A percentile compares a stretch with the other conserved stretches of the same genome.
phyloP scores from a whole-genome alignment of 1,140 invertebrate species.

The Ganaspis sp. region DNA sequence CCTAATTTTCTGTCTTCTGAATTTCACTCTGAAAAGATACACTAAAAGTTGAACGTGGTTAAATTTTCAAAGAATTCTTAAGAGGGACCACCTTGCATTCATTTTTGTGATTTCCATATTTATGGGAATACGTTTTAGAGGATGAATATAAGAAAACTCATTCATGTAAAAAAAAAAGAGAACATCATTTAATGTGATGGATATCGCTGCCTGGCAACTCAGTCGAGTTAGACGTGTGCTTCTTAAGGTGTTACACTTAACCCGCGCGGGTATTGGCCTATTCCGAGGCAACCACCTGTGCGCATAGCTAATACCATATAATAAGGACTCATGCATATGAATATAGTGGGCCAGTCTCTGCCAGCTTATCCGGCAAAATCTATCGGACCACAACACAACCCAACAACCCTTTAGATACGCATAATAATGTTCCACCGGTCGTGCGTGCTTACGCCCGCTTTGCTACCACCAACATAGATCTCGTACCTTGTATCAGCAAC shows the following conservation, averaged over 20 bases:
- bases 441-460: conserved; percentile 38
- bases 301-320: conserved; percentile 74
- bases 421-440: conserved; percentile 54
- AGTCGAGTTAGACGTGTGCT: not conserved
- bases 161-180: not conserved
- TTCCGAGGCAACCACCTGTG: conserved; percentile 71
- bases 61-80: conserved; percentile 1
- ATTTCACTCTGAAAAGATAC: not conserved
- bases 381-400: conserved; percentile 59
- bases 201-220: not conserved
- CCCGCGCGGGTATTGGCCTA: conserved; percentile 49
- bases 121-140: not conserved
- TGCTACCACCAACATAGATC: not conserved
- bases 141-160: not conserved
- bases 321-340: conserved; percentile 75
- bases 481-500: not conserved
- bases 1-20: not conserved
- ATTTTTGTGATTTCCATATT: not conserved
- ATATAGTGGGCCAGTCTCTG: conserved; percentile 67
- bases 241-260: conserved; percentile 50
- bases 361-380: conserved; percentile 65
- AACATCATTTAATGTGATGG: conserved; percentile 3
- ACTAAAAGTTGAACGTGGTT: not conserved
- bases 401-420: conserved; percentile 66
- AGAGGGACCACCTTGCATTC: not conserved